Conservation (phyloP, 2,888 invertebrate species). For the Phortica magna region DNA sequence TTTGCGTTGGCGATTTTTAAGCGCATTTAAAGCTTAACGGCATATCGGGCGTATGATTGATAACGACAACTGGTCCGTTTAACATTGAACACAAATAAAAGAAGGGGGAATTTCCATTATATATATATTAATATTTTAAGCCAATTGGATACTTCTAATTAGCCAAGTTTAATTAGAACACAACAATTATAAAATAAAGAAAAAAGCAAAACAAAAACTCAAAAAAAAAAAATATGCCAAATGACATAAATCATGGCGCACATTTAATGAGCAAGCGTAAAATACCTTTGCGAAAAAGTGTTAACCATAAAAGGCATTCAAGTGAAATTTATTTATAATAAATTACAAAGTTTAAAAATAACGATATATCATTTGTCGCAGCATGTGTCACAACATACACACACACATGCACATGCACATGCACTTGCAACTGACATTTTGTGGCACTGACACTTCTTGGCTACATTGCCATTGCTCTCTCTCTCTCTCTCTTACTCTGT, state of each 20-base stretch:
- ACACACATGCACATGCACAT: neutral
- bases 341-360: constrained; percentile 68
- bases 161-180: neutral
- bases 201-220: too few species aligned
- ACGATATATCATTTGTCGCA: constrained; percentile 70
- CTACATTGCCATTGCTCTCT: too few species aligned
- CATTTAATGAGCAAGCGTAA: constrained; percentile 65
- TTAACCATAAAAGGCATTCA: constrained; percentile 49
- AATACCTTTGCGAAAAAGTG: constrained; percentile 41
- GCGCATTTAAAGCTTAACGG: constrained; percentile 71
- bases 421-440: constrained; percentile 25
- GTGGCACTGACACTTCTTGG: neutral
- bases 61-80: constrained; percentile 27
- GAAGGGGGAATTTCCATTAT: neutral
- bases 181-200: neutral
- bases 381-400: constrained; percentile 59
- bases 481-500: neutral
- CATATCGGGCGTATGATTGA: constrained; percentile 64
- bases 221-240: neutral
- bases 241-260: constrained; percentile 63
- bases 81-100: neutral
- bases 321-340: constrained; percentile 59
- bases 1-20: constrained; percentile 54
- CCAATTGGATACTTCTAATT: constrained; percentile 13
- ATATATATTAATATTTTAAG: neutral